These are phyloP conservation scores for Athalia circularis DNA, from an alignment of 2,888 invertebrate species.

Conservation along the genomic window DNA sequence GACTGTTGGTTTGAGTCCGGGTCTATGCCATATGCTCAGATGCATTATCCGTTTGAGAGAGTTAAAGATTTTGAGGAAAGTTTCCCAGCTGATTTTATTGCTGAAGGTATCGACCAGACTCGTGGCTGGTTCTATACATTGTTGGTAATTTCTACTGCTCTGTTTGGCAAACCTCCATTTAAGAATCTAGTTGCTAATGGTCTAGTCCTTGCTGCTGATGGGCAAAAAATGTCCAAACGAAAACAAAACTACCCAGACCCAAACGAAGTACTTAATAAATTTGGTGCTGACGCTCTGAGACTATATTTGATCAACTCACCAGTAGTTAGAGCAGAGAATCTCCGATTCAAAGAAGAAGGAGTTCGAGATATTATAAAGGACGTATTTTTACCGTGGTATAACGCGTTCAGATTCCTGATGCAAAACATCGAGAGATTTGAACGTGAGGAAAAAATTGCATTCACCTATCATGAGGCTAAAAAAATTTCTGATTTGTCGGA, in stretches of 20 bases:
- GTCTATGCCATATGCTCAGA: constrained; percentile 98
- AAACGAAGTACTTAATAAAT: constrained; percentile 90
- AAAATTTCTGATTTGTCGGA: constrained; percentile 54
- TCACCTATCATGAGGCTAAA: constrained; percentile 70
- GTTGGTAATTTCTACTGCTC: constrained; percentile 95
- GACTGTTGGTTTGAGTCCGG: constrained; percentile 99
- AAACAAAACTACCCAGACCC: constrained; percentile 99
- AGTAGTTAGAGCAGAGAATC: constrained; percentile 96
- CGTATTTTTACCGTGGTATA: constrained; percentile 98
- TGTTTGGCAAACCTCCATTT: constrained; percentile 97
- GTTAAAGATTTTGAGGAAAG: constrained; percentile 89
- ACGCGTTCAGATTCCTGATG: constrained; percentile 93
- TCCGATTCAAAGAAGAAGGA: constrained; percentile 97
- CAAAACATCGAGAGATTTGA: constrained; percentile 93
- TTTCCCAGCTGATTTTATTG: constrained; percentile 99
- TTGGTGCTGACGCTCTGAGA: constrained; percentile 97
- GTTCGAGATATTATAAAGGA: constrained; percentile 97
- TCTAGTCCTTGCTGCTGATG: constrained; percentile 95
- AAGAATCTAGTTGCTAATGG: constrained; percentile 98
- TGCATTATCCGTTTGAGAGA: constrained; percentile 97
- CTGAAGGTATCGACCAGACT: constrained; percentile 99
- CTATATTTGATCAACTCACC: constrained; percentile 98
- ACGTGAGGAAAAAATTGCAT: constrained; percentile 78
- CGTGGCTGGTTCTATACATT: constrained; percentile 99
- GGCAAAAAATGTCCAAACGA: constrained; percentile 99